Conservation (phyloP, 2,888 invertebrate species). For the Druceiella hillmani region DNA sequence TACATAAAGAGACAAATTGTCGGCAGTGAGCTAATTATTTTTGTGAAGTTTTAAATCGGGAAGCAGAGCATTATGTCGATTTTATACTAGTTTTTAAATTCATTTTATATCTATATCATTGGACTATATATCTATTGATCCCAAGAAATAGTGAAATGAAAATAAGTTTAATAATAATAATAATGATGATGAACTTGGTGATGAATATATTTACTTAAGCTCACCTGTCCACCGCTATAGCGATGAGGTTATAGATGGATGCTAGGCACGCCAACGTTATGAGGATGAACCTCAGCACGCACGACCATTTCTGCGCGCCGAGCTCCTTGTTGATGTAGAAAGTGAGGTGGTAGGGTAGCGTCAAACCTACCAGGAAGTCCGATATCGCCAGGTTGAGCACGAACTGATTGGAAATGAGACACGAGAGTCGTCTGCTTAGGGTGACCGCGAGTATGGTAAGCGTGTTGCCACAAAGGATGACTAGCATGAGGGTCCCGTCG, state of each 20-base stretch:
- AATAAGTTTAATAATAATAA: too few species aligned
- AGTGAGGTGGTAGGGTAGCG: conserved; percentile 71
- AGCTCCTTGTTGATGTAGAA: conserved; percentile 63
- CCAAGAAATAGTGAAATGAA: too few species aligned
- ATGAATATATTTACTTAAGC: too few species aligned
- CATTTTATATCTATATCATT: too few species aligned
- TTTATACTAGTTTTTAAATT: too few species aligned
- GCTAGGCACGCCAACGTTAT: conserved; percentile 72
- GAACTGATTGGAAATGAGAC: conserved; percentile 70
- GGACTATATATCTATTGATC: too few species aligned
- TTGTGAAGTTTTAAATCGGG: too few species aligned
- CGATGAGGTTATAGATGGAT: conserved; percentile 72
- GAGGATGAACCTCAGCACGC: conserved; percentile 67
- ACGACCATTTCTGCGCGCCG: conserved; percentile 56
- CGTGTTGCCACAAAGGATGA: conserved; percentile 68
- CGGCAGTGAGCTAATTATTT: too few species aligned
- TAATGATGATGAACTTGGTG: too few species aligned
- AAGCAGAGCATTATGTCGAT: too few species aligned
- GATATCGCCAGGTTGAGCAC: conserved; percentile 74
- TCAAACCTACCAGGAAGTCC: conserved; percentile 71
- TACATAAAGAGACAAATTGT: too few species aligned
- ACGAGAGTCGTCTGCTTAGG: conserved; percentile 61
- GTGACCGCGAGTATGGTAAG: conserved; percentile 71
- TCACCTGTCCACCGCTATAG: conserved; percentile 69
- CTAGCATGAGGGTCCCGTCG: conserved; percentile 59